These are phyloP conservation scores for Macrobrachium rosenbergii DNA, from an alignment of 1,140 invertebrate species.

Conservation along the genomic window DNA sequence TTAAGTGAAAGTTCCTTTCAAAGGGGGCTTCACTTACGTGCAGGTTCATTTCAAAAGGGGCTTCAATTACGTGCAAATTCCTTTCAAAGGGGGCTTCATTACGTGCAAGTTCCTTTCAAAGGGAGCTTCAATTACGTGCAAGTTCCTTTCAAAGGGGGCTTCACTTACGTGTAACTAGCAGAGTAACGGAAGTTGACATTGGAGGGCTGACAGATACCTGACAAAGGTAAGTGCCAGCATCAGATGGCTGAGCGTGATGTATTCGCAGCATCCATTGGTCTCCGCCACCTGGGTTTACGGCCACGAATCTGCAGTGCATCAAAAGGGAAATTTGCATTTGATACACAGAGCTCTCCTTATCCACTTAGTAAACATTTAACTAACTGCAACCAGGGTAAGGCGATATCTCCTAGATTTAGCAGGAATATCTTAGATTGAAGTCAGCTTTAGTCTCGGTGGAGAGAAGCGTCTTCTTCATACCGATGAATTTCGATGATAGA, in stretches of 20 bases:
- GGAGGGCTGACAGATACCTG: slow-evolving; percentile 62
- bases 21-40: slow-evolving; percentile 18
- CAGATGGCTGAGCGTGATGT: slow-evolving; percentile 49
- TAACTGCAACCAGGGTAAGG: no score
- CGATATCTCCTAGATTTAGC: no score
- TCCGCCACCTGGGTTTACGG: slow-evolving; percentile 49
- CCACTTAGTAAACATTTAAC: no score
- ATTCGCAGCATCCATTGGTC: slow-evolving; percentile 58
- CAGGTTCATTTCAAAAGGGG: no score
- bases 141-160: background rate
- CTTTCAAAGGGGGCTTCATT: background rate
- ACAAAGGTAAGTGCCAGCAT: slow-evolving; percentile 60
- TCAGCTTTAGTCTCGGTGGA: no score
- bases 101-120: slow-evolving; percentile 2
- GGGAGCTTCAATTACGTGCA: no score
- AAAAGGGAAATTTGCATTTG: background rate
- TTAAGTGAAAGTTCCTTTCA: no score
- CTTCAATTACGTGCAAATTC: slow-evolving; percentile 48
- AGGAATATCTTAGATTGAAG: no score
- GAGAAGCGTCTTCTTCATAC: no score
- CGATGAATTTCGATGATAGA: no score
- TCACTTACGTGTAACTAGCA: slow-evolving; percentile 56
- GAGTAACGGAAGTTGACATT: slow-evolving; percentile 50
- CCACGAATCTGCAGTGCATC: slow-evolving; percentile 48
- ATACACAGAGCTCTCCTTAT: no score